Percentiles rank a stretch among this genome's conserved stretches.
Conservation (phyloP, 2,888 invertebrate genomes). For the Entomobrya proxima region DNA sequence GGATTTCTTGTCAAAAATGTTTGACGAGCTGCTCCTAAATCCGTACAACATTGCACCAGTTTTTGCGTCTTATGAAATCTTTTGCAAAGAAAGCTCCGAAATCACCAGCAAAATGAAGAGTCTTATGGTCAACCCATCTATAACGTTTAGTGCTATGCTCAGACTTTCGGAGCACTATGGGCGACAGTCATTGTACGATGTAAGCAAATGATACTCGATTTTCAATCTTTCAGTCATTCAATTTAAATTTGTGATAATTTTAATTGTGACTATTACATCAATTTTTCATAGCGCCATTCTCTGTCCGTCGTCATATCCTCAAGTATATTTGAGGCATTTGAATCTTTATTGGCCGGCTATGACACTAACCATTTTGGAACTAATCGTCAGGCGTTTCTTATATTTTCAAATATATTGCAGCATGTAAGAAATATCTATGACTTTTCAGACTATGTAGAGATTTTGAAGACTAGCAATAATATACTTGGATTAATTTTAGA, state of each 20-base stretch:
- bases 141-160: constrained; percentile 39
- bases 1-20: constrained; percentile 61
- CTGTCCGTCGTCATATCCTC: constrained; percentile 35
- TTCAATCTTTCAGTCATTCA: no score
- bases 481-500: constrained; percentile 35
- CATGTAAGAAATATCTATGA: constrained; percentile 34
- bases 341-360: constrained; percentile 36
- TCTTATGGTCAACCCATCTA: neutral
- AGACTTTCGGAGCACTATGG: constrained; percentile 39
- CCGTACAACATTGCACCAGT: constrained; percentile 66
- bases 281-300: constrained; percentile 27
- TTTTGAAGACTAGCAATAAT: no score
- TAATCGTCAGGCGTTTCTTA: constrained; percentile 36
- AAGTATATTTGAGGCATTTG: constrained; percentile 55
- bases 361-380: constrained; percentile 57
- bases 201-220: constrained; percentile 56
- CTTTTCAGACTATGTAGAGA: no score
- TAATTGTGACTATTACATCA: neutral
- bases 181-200: constrained; percentile 58
- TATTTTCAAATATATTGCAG: constrained; percentile 50
- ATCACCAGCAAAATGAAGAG: constrained; percentile 38
- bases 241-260: neutral
- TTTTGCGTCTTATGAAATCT: constrained; percentile 48
- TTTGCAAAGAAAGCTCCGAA: constrained; percentile 39
- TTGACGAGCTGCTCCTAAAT: constrained; percentile 62